Percentiles rank a stretch among this genome's conserved stretches.
Conservation (phyloP, 92 coral and sea anemone genomes). For the Actinernus sp. region DNA sequence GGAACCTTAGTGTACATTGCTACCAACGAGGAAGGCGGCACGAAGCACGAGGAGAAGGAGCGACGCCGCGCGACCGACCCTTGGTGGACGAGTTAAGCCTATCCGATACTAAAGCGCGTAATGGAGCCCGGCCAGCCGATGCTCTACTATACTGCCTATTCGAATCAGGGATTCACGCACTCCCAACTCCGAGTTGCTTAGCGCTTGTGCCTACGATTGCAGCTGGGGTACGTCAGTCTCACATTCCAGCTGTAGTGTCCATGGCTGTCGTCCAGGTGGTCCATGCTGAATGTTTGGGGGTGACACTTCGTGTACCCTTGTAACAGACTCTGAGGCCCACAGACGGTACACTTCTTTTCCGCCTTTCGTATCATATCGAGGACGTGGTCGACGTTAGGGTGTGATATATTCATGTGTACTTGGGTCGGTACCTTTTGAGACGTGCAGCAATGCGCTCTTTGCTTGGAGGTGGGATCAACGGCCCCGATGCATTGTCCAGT, state of each 20-base stretch:
- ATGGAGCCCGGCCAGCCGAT: conserved; percentile 11
- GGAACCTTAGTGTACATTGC: not conserved
- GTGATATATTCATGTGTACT: conserved; percentile 2
- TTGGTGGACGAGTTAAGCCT: conserved; percentile 5
- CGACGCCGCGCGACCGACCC: conserved; percentile 4
- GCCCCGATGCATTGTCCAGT: not conserved
- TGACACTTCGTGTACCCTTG: too few species aligned
- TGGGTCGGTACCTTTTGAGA: not conserved
- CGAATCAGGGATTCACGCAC: conserved; percentile 19
- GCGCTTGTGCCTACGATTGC: too few species aligned
- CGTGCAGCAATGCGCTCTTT: not conserved
- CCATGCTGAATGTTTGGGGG: too few species aligned
- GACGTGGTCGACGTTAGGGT: conserved; percentile 22
- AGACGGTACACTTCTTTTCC: conserved; percentile 7
- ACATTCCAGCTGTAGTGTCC: conserved; percentile 1
- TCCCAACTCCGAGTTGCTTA: too few species aligned
- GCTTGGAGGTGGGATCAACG: conserved; percentile 8
- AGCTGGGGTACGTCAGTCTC: too few species aligned
- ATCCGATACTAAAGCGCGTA: too few species aligned
- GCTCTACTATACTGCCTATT: conserved; percentile 5
- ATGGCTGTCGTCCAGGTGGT: too few species aligned
- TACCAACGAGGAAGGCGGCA: too few species aligned
- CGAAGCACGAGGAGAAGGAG: not conserved
- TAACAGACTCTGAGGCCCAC: too few species aligned
- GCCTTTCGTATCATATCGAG: conserved; percentile 20